These are phyloP conservation scores for Cairina moschata DNA, from an alignment of 2,113 vertebrate species.

Conservation along the genomic window DNA sequence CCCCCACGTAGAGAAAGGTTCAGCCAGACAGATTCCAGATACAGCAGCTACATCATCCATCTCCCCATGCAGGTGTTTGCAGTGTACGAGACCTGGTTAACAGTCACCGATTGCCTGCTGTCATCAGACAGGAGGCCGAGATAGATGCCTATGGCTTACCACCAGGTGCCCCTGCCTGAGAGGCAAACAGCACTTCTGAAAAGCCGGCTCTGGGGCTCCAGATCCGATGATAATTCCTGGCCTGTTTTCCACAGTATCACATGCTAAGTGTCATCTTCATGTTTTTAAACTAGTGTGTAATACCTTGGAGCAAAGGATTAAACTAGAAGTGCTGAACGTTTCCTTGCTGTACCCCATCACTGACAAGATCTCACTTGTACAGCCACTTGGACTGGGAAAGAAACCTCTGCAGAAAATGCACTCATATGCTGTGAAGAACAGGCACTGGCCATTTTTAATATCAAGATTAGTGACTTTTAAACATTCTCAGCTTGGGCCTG, in stretches of 20 bases:
- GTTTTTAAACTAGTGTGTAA: not conserved
- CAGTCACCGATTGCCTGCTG: not conserved
- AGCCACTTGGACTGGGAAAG: not conserved
- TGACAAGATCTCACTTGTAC: not conserved
- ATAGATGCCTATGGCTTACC: no score
- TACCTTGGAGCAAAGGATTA: not conserved
- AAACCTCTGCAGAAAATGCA: not conserved
- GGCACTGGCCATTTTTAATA: not conserved
- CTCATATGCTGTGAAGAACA: not conserved
- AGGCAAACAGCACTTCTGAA: not conserved
- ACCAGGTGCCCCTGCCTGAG: rapidly evolving
- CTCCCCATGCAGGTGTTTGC: not conserved
- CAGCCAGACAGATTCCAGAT: not conserved
- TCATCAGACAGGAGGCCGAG: not conserved
- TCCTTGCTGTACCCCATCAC: not conserved
- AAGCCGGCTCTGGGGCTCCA: not conserved
- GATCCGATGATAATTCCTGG: rapidly evolving
- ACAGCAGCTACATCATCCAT: not conserved
- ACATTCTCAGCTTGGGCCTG: not conserved
- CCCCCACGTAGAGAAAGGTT: not conserved
- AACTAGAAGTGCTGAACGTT: not conserved
- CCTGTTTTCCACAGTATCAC: not conserved
- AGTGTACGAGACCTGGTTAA: not conserved
- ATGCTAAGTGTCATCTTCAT: not conserved
- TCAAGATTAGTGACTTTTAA: not conserved